phyloP scores from a whole-genome alignment of 1,140 invertebrate species.

The Antheraea pernyi region DNA sequence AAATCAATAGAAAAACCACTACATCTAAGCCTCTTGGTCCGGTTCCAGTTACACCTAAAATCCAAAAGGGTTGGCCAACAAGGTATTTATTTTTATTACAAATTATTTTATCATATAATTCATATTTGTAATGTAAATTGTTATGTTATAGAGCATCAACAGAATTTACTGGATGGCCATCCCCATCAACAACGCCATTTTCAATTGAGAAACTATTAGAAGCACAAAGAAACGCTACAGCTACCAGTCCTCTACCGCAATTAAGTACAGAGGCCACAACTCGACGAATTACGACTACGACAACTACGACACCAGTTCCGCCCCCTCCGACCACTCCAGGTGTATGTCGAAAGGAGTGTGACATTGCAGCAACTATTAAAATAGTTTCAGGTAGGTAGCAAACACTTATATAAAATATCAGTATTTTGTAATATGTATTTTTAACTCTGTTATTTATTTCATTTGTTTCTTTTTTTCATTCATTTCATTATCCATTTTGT shows the following conservation, averaged over 20 bases:
- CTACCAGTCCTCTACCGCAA: slow-evolving; percentile 69
- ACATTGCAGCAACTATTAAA: slow-evolving; percentile 90
- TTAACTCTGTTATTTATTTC: not conserved
- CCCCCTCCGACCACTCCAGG: slow-evolving; percentile 89
- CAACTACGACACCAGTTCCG: slow-evolving; percentile 88
- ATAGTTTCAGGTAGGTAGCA: slow-evolving; percentile 82
- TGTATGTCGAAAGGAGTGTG: slow-evolving; percentile 87
- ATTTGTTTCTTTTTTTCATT: not conserved
- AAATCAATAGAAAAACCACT: slow-evolving; percentile 81
- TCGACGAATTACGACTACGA: slow-evolving; percentile 85
- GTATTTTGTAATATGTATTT: too few relatives aligned
- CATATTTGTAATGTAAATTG: slow-evolving; percentile 16
- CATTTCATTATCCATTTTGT: not conserved
- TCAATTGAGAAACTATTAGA: slow-evolving; percentile 90
- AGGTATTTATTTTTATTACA: slow-evolving; percentile 78
- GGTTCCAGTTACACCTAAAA: slow-evolving; percentile 81
- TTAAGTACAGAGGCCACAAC: slow-evolving; percentile 77
- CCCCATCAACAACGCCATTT: slow-evolving; percentile 90
- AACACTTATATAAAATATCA: not conserved
- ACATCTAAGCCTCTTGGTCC: slow-evolving; percentile 76
- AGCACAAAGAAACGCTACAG: slow-evolving; percentile 83
- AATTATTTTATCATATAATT: not conserved
- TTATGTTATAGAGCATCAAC: slow-evolving; percentile 85
- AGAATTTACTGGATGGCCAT: slow-evolving; percentile 94
- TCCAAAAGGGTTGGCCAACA: slow-evolving; percentile 90